Conservation (phyloP, 2,888 invertebrate genomes). For the Apotomis betuletana region DNA sequence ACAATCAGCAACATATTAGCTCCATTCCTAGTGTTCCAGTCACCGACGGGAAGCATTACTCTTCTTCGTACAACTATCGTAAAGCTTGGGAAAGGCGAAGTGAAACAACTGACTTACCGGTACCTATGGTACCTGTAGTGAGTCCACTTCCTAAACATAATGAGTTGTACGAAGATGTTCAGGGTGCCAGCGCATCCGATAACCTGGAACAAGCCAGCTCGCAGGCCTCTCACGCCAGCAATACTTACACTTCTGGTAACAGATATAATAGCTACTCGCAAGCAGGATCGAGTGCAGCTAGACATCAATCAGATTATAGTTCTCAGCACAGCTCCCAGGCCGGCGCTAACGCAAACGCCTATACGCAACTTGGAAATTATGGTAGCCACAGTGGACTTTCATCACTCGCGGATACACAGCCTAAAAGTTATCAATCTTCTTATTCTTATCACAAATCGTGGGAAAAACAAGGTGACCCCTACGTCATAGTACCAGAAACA, state of each 20-base stretch:
- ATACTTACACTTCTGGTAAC: slow-evolving; percentile 48
- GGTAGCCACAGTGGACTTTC: slow-evolving; percentile 45
- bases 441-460: slow-evolving; percentile 81
- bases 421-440: slow-evolving; percentile 77
- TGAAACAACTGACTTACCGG: slow-evolving; percentile 52
- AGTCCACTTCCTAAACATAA: slow-evolving; percentile 61
- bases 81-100: slow-evolving; percentile 77
- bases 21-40: slow-evolving; percentile 48
- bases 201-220: slow-evolving; percentile 52
- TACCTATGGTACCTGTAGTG: slow-evolving; percentile 54
- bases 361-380: slow-evolving; percentile 47
- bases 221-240: slow-evolving; percentile 52
- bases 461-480: slow-evolving; percentile 80
- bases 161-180: slow-evolving; percentile 64
- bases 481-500: slow-evolving; percentile 70
- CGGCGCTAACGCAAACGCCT: slow-evolving; percentile 48
- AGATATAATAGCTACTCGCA: slow-evolving; percentile 56
- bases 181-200: slow-evolving; percentile 48
- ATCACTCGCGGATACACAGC: slow-evolving; percentile 57
- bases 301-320: slow-evolving; percentile 55
- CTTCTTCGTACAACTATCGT: slow-evolving; percentile 72
- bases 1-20: slow-evolving; percentile 48
- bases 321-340: slow-evolving; percentile 44
- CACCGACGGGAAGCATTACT: slow-evolving; percentile 63
- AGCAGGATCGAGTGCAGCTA: slow-evolving; percentile 58